Conservation (phyloP, 2,113 vertebrate genomes). For the Theristicus caerulescens region DNA sequence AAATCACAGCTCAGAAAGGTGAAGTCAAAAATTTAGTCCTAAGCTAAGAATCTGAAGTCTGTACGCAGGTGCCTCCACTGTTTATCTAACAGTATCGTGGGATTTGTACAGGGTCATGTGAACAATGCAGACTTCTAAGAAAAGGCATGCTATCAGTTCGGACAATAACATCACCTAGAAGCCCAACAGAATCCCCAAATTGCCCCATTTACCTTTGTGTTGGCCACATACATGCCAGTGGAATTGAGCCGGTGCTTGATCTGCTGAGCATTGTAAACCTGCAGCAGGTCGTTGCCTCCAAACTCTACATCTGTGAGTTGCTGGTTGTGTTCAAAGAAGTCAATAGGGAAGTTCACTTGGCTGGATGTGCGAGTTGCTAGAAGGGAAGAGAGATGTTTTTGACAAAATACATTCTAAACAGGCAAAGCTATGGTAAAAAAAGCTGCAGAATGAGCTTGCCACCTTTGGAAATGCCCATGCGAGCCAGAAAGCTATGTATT, state of each 20-base stretch:
- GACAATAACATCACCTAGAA: background rate
- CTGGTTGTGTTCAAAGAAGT: constrained; percentile 99
- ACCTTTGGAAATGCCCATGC: background rate
- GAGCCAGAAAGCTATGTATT: background rate
- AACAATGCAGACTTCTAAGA: background rate
- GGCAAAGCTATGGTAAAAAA: background rate
- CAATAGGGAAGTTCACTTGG: constrained; percentile 98
- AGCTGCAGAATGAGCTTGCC: background rate
- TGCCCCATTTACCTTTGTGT: constrained; percentile 87
- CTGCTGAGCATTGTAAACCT: constrained; percentile 98
- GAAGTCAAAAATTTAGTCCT: background rate
- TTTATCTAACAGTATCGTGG: background rate
- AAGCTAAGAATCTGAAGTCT: background rate
- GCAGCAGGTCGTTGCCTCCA: constrained; percentile 94
- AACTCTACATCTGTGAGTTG: constrained; percentile 98
- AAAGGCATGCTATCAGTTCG: rapidly evolving
- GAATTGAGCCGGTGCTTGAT: constrained; percentile 98
- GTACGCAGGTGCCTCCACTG: background rate
- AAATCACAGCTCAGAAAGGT: background rate
- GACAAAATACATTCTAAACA: background rate
- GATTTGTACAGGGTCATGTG: no score
- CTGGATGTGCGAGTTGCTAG: constrained; percentile 92
- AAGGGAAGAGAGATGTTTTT: background rate
- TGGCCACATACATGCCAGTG: constrained; percentile 99
- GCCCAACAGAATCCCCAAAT: rapidly evolving